Conservation (phyloP, 2,888 invertebrate genomes). For the Lithophane semibrunnea region DNA sequence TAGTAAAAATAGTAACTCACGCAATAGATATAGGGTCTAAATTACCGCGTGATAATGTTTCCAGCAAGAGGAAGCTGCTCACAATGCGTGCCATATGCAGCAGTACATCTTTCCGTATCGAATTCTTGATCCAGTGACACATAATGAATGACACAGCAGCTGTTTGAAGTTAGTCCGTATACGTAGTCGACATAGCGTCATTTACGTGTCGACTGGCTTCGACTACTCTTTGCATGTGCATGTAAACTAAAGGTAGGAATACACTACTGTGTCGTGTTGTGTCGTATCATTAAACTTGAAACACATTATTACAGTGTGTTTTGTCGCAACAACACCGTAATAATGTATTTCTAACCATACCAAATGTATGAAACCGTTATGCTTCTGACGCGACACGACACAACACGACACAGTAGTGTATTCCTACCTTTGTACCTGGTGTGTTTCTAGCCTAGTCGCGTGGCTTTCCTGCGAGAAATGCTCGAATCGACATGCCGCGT, state of each 20-base stretch:
- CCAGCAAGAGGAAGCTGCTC: background rate
- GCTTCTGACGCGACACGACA: background rate
- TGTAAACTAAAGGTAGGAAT: background rate
- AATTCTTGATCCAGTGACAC: background rate
- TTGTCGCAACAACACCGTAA: background rate
- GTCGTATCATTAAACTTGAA: too few relatives aligned
- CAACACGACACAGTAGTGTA: background rate
- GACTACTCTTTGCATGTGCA: background rate
- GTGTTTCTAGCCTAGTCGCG: background rate
- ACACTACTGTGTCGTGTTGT: too few relatives aligned
- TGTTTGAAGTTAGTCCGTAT: background rate
- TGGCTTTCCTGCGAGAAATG: background rate
- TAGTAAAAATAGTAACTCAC: background rate
- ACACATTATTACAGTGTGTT: too few relatives aligned
- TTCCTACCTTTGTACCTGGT: background rate
- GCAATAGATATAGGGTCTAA: background rate
- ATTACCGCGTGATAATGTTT: background rate
- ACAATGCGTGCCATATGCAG: background rate
- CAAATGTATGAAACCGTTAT: background rate
- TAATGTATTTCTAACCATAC: background rate
- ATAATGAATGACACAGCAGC: background rate
- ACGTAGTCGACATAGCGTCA: background rate
- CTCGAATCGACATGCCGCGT: background rate
- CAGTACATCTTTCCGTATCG: too few relatives aligned
- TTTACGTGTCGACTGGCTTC: background rate